phyloP scores from a whole-genome alignment of 2,797 vertebrate genomes.

The Parauchenoglanis punctatus region DNA sequence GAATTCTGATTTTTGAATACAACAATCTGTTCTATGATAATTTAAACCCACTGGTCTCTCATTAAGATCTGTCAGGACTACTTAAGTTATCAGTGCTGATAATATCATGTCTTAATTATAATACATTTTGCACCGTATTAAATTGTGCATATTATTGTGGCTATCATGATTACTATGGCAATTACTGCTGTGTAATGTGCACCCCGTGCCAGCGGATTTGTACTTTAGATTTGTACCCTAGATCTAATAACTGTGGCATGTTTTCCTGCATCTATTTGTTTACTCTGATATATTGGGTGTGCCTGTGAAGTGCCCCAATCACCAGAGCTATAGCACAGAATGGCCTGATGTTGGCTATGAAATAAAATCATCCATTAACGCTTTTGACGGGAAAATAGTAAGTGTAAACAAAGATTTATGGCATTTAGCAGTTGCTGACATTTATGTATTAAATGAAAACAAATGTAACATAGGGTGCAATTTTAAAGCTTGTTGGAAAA shows the following conservation, averaged over 20 bases:
- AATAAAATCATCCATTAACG: not conserved
- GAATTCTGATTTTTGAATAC: not conserved
- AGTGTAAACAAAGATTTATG: not conserved
- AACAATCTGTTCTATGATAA: not conserved
- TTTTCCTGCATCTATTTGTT: constrained; percentile 18
- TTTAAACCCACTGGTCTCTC: constrained; percentile 24
- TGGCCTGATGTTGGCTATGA: not conserved
- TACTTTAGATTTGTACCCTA: not conserved
- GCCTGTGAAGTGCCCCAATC: not conserved
- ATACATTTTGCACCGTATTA: not conserved
- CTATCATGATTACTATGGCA: not conserved
- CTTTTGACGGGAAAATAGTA: not conserved
- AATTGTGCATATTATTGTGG: not conserved
- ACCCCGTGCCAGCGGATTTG: not conserved
- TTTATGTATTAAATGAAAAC: constrained; percentile 4
- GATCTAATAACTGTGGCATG: not conserved
- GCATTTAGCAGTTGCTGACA: constrained; percentile 10
- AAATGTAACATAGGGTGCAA: not conserved
- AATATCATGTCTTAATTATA: constrained; percentile 20
- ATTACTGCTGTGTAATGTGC: not conserved
- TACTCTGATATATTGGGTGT: not conserved
- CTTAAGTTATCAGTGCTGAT: constrained; percentile 6
- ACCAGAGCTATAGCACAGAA: constrained; percentile 11
- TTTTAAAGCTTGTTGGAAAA: constrained; percentile 2
- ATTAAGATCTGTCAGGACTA: constrained; percentile 5